Evolutionary conservation across 2,113 vertebrate genomes (phyloP).

Genomic region (Patagioenas fasciata): DNA sequence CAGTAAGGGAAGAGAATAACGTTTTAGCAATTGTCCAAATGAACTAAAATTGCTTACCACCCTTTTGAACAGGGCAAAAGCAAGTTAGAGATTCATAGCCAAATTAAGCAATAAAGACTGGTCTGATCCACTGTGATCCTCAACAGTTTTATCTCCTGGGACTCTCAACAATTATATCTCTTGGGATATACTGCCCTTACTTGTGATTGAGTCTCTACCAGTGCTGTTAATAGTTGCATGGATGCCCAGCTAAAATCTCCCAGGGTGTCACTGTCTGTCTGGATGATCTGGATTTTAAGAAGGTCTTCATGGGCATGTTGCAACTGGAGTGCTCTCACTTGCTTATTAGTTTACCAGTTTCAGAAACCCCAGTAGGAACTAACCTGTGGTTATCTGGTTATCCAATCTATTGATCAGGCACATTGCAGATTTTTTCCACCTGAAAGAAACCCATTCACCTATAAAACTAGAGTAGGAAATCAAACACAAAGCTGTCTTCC

Average conservation of each 20-base stretch:
- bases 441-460: neutral
- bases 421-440: neutral
- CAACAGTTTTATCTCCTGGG: neutral
- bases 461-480: neutral
- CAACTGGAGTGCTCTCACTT: neutral
- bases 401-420: neutral
- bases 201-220: neutral
- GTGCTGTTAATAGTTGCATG: neutral
- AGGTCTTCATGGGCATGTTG: neutral
- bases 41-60: neutral
- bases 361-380: neutral
- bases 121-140: neutral
- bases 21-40: neutral
- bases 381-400: neutral
- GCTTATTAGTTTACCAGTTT: neutral
- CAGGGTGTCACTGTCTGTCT: neutral
- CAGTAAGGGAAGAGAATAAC: neutral
- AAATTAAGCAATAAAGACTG: slow-evolving; percentile 15
- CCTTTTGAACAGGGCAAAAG: neutral
- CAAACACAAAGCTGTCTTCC: neutral
- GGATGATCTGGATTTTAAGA: neutral
- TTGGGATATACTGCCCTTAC: neutral
- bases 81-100: neutral
- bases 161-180: neutral
- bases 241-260: neutral